Evolutionary conservation across 2,888 invertebrate genomes (phyloP).

Genomic region (Mythimna impura): DNA sequence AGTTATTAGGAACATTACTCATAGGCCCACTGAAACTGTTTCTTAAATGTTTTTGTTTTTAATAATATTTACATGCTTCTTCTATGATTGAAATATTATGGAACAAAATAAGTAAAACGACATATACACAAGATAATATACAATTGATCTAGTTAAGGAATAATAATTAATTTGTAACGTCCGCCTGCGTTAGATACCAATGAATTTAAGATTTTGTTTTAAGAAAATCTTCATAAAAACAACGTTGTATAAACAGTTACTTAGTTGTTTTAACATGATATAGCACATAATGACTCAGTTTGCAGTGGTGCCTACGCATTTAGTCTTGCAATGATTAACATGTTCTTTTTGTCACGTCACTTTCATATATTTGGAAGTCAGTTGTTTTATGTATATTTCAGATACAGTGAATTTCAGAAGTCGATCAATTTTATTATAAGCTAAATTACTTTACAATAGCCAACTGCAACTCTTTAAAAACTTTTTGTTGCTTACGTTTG

Average conservation of each 20-base stretch:
- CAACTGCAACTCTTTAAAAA: neutral
- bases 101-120: slow-evolving; percentile 10
- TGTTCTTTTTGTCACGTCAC: neutral
- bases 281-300: slow-evolving; percentile 40
- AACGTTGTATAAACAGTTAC: slow-evolving; percentile 27
- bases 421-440: neutral
- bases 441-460: neutral
- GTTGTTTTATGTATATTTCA: neutral
- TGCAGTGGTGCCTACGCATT: slow-evolving; percentile 43
- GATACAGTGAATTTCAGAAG: slow-evolving; percentile 11
- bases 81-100: slow-evolving; percentile 19
- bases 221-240: slow-evolving; percentile 24
- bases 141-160: slow-evolving; percentile 40
- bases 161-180: slow-evolving; percentile 46
- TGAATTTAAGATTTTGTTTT: slow-evolving; percentile 60
- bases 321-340: slow-evolving; percentile 5
- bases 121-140: slow-evolving; percentile 29
- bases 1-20: slow-evolving; percentile 23
- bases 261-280: slow-evolving; percentile 15
- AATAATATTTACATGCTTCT: slow-evolving; percentile 4
- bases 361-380: slow-evolving; percentile 23
- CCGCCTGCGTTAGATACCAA: slow-evolving; percentile 64
- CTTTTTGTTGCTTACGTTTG: slow-evolving; percentile 11
- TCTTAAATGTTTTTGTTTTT: slow-evolving; percentile 4
- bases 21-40: slow-evolving; percentile 57